These are phyloP conservation scores for Aphelinus certus DNA, from an alignment of 1,140 invertebrate species.

Conservation along the genomic window DNA sequence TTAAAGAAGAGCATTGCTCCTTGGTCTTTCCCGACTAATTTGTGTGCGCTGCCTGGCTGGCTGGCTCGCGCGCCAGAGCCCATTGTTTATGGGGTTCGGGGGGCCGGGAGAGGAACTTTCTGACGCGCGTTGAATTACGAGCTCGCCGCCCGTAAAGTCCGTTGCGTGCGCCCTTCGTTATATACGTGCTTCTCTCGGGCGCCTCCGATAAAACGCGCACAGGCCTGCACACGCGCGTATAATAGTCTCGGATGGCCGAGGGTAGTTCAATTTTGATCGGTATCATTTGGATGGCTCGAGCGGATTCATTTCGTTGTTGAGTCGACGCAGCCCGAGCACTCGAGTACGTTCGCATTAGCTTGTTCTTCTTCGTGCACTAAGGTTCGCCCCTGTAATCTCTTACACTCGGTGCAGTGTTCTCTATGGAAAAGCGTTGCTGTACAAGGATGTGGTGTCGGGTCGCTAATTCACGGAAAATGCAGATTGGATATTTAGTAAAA, in stretches of 20 bases:
- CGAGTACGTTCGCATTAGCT: no score
- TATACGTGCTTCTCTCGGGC: neutral
- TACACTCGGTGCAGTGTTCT: no score
- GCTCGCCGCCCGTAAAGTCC: neutral
- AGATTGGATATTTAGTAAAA: no score
- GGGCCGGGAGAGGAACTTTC: constrained; percentile 5
- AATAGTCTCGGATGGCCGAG: neutral
- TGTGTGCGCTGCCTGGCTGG: neutral
- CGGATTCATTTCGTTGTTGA: no score
- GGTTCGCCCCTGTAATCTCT: no score
- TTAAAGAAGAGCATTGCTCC: constrained; percentile 9
- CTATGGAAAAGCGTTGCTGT: no score
- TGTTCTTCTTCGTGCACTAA: no score
- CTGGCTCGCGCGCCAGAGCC: neutral
- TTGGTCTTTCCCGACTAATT: constrained; percentile 22
- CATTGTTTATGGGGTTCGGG: constrained; percentile 16
- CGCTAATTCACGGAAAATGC: no score
- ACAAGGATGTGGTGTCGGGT: no score
- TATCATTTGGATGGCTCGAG: neutral
- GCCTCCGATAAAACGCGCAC: neutral
- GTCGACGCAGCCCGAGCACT: no score
- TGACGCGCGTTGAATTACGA: constrained; percentile 28
- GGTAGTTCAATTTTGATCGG: neutral
- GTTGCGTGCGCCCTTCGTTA: no score
- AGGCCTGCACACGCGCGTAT: neutral